Conservation (phyloP, 2,797 vertebrate genomes). For the Macrochelys suwanniensis region DNA sequence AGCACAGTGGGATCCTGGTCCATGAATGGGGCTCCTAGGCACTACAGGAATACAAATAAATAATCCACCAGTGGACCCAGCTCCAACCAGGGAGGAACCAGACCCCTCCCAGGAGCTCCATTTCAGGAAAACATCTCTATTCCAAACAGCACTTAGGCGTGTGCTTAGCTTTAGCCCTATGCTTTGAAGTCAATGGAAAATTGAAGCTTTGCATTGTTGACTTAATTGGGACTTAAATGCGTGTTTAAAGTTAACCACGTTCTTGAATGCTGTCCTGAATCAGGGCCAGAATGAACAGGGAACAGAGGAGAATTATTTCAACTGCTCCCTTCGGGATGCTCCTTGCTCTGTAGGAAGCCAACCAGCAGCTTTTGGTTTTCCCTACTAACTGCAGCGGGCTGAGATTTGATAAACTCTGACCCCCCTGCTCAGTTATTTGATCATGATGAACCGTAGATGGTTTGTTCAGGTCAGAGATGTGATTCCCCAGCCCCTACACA, state of each 20-base stretch:
- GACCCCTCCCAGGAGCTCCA: neutral
- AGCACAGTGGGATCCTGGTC: neutral
- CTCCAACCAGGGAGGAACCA: neutral
- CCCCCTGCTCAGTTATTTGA: slow-evolving; percentile 64
- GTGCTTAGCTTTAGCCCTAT: neutral
- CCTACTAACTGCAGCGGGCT: slow-evolving; percentile 45
- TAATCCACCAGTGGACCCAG: neutral
- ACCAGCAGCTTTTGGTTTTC: slow-evolving; percentile 69
- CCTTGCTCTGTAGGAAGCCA: slow-evolving; percentile 54
- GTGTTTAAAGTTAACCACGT: neutral
- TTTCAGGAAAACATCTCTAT: neutral
- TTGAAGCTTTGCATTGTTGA: neutral
- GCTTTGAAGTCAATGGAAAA: slow-evolving; percentile 18
- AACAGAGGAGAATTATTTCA: slow-evolving; percentile 73
- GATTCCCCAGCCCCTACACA: accelerated
- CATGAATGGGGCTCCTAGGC: neutral
- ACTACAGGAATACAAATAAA: neutral
- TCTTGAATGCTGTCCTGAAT: slow-evolving; percentile 38
- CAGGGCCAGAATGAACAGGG: slow-evolving; percentile 64
- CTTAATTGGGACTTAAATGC: neutral
- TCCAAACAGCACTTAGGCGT: neutral
- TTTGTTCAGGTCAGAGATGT: neutral
- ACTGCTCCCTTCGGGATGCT: slow-evolving; percentile 71
- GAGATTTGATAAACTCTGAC: slow-evolving; percentile 56
- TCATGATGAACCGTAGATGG: neutral